phyloP scores from a whole-genome alignment of 2,113 vertebrate species.

The Trogon surrucura region DNA sequence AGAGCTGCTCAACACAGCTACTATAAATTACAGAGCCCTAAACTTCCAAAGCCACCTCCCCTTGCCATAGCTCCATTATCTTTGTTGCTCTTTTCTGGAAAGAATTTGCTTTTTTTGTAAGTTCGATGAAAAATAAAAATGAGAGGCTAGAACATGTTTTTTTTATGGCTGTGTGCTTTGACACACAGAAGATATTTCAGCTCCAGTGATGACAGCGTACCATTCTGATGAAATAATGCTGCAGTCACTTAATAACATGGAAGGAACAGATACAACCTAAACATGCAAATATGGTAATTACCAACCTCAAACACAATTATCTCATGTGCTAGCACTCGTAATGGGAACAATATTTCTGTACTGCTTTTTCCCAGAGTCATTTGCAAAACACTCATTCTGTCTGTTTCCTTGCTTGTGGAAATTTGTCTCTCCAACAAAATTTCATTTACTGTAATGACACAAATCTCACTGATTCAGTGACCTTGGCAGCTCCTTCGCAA shows the following conservation, averaged over 20 bases:
- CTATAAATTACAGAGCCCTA: neutral
- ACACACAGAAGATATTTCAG: slow-evolving; percentile 10
- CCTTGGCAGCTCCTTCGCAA: slow-evolving; percentile 39
- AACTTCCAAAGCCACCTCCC: neutral
- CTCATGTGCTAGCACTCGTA: slow-evolving; percentile 25
- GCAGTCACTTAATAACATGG: slow-evolving; percentile 39
- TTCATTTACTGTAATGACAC: slow-evolving; percentile 48
- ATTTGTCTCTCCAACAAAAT: slow-evolving; percentile 51
- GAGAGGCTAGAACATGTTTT: neutral
- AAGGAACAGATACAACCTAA: slow-evolving; percentile 34
- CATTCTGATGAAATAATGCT: slow-evolving; percentile 48
- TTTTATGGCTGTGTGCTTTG: slow-evolving; percentile 3
- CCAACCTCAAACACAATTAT: slow-evolving; percentile 60
- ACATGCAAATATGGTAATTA: slow-evolving; percentile 59
- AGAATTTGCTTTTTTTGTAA: neutral
- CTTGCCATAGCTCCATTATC: neutral
- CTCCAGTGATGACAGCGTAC: neutral
- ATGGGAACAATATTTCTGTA: slow-evolving; percentile 46
- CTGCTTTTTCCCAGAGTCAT: neutral
- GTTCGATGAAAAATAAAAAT: neutral
- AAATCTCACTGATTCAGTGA: neutral
- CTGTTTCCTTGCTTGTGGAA: slow-evolving; percentile 25
- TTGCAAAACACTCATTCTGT: neutral
- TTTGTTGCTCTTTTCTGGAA: neutral
- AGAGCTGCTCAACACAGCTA: neutral